Evolutionary conservation across 2,113 vertebrate genomes (phyloP).

Genomic region (Rhabdornis inornatus): DNA sequence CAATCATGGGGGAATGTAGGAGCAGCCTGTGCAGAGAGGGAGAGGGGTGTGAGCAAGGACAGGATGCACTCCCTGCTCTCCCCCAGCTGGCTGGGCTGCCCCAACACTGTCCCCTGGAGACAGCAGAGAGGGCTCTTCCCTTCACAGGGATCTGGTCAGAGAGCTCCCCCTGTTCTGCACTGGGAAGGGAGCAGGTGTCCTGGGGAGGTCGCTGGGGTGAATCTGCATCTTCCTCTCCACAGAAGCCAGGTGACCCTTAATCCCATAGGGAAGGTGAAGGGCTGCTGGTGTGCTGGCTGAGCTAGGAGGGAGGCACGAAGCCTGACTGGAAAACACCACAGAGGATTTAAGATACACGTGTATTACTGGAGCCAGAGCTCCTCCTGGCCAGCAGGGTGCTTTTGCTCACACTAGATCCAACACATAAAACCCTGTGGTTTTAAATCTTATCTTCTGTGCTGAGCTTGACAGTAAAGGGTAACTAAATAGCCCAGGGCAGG

Average conservation of each 20-base stretch:
- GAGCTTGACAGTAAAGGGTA: neutral
- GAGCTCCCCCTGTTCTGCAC: neutral
- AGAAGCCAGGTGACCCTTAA: neutral
- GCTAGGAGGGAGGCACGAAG: neutral
- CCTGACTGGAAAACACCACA: neutral
- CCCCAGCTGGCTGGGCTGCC: neutral
- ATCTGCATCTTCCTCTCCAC: neutral
- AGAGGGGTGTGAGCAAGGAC: neutral
- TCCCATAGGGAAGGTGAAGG: neutral
- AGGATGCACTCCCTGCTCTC: neutral
- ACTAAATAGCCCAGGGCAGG: neutral
- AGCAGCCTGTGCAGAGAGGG: neutral
- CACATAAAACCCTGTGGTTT: neutral
- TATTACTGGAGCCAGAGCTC: neutral
- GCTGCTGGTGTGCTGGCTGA: neutral
- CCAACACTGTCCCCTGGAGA: rapidly evolving
- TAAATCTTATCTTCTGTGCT: neutral
- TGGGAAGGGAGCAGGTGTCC: neutral
- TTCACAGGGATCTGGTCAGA: rapidly evolving
- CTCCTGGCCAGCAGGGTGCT: neutral
- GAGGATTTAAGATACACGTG: rapidly evolving
- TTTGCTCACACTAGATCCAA: neutral
- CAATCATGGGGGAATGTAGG: rapidly evolving
- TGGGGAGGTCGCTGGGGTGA: neutral
- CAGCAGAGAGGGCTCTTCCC: neutral